A percentile compares a stretch with the other conserved stretches of the same genome.
Conservation (phyloP, 2,888 invertebrate genomes). For the Acrobasis consociella region DNA sequence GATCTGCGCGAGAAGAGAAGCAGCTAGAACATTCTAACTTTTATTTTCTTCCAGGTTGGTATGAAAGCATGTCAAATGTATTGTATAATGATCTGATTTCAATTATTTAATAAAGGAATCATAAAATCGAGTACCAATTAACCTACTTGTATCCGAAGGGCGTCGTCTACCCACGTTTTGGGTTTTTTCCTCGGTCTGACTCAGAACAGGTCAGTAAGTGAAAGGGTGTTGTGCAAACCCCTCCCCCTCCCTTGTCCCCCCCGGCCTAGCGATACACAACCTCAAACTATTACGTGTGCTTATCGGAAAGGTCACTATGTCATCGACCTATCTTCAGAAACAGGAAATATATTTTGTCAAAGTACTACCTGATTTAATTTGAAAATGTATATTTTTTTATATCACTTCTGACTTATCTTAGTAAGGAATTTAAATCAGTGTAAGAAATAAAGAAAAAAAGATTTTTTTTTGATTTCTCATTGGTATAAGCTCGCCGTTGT, state of each 20-base stretch:
- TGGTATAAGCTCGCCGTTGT: too few species aligned
- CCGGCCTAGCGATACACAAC: conserved; percentile 5
- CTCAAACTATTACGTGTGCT: conserved; percentile 18
- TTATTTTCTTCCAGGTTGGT: too few species aligned
- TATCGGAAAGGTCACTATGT: conserved; percentile 12
- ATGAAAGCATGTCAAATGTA: too few species aligned
- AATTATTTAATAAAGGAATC: neutral
- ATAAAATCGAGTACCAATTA: conserved; percentile 13
- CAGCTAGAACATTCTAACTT: too few species aligned
- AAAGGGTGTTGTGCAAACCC: conserved; percentile 52
- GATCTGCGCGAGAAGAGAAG: too few species aligned
- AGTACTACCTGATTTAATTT: neutral
- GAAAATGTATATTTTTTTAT: too few species aligned
- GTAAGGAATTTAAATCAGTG: too few species aligned
- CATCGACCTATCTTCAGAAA: conserved; percentile 1
- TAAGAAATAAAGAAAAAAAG: too few species aligned
- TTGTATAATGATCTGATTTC: neutral
- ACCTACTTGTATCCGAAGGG: conserved; percentile 31
- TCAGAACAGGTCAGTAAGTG: conserved; percentile 38
- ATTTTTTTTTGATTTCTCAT: too few species aligned
- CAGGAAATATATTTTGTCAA: neutral
- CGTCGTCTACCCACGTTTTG: conserved; percentile 38
- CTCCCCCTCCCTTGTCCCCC: conserved; percentile 18
- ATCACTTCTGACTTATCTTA: too few species aligned
- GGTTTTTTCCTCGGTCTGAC: conserved; percentile 42